Evolutionary conservation across 64 coral and sea anemone genomes (phyloP).

Genomic region (Pocillopora damicornis): DNA sequence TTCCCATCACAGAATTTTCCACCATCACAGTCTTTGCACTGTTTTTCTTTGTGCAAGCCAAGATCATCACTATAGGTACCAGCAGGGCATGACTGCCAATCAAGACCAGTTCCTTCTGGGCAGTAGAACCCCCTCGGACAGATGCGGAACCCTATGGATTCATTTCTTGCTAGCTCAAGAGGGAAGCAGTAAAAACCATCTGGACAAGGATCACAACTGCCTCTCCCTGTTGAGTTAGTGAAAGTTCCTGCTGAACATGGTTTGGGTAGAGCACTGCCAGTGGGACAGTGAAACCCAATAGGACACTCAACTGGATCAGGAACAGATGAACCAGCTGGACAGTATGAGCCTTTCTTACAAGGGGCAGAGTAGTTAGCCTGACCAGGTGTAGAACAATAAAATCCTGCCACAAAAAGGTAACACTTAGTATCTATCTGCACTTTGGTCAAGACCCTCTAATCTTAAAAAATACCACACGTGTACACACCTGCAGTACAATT

Average conservation of each 20-base stretch:
- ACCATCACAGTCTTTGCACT: conserved; percentile 89
- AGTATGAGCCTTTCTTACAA: conserved; percentile 81
- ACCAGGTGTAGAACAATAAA: conserved; percentile 69
- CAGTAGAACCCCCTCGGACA: conserved; percentile 91
- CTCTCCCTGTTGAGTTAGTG: conserved; percentile 69
- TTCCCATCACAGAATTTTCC: conserved; percentile 86
- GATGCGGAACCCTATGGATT: conserved; percentile 65
- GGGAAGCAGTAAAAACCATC: conserved; percentile 79
- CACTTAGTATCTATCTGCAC: background rate
- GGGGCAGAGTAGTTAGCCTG: conserved; percentile 57
- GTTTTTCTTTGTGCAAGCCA: conserved; percentile 65
- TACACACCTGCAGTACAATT: conserved; percentile 75
- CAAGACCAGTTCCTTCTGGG: conserved; percentile 74
- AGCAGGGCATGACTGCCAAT: conserved; percentile 78
- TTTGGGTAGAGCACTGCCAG: conserved; percentile 71
- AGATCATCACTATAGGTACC: conserved; percentile 89
- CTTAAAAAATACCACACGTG: background rate
- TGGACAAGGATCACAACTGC: conserved; percentile 56
- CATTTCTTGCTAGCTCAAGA: conserved; percentile 67
- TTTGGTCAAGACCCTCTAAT: too few relatives aligned
- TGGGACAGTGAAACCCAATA: conserved; percentile 84
- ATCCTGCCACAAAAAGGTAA: conserved; percentile 50
- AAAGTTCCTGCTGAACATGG: conserved; percentile 89
- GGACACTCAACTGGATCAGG: conserved; percentile 57
- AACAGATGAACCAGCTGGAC: conserved; percentile 65